Base-by-base conservation (phyloP, 2,113 vertebrate species). In the Megaleporinus macrocephalus region DNA sequence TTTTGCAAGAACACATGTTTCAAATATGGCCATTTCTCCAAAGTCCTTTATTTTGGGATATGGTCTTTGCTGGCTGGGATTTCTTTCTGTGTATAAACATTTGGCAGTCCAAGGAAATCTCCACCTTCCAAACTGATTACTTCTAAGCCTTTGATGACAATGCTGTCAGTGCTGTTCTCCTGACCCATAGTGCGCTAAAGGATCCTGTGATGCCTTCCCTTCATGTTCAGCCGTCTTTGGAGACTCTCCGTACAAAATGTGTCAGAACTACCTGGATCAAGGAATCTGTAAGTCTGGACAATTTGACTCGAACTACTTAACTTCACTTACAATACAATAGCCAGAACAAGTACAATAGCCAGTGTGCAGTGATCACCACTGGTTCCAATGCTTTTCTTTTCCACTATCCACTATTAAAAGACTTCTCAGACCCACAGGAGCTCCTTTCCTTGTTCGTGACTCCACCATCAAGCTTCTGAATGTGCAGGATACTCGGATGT, bases 131-230 rank as follows among this genome's bases (percentile, higher is more conserved):
- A 10, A 44, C 53, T 57, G 18, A 11, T 20, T 6, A 57, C 53
- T 57, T 57, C 41, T 18, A 57, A 57, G 7, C 53, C 53, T 57
- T 18, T 20, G 53, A 44, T 10, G 41, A 44, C 41, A 1, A 44
- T 4, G 9, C 41, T 44, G 41, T 4, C 10, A 9, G 10, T 29
- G 0, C 14, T 4, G 24, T 78, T 78, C 10, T 73, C 47, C 55
- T 83, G 69, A 4, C 63, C 80, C 73, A 82, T 68, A 10, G 80
- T 82, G 15, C 49, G 49, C 62, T 77, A 36, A 69, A 82, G 62
- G 16, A 82, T 82, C 27, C 47, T 55, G 12, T 68, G 44, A 13
- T 69, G 73, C 27, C 16, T 82, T 0, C 73, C 65, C 4, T 49
- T 76, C 7, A 73, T 63, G 47, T 76, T 76, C 29, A 82, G 47